Conservation (phyloP, 2,888 invertebrate species). For the Lepeophtheirus nordmannii region DNA sequence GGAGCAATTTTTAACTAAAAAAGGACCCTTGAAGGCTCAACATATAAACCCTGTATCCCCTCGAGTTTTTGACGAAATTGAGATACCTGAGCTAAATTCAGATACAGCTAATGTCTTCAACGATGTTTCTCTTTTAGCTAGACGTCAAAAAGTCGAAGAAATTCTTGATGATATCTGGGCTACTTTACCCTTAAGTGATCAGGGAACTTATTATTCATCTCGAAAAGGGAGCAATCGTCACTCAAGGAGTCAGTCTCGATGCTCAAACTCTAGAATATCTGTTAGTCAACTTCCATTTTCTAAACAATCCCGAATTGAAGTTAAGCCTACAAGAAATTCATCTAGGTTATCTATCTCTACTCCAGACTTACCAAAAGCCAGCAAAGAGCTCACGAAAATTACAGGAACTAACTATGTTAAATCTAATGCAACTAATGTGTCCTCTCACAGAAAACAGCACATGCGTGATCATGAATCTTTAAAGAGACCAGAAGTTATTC, state of each 20-base stretch:
- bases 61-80: background rate
- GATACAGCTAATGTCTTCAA: background rate
- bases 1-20: background rate
- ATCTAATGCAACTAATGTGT: background rate
- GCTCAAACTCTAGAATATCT: background rate
- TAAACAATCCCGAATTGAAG: background rate
- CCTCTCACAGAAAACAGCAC: background rate
- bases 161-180: slow-evolving; percentile 3
- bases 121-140: background rate
- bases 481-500: background rate
- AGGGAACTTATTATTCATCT: background rate
- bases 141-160: background rate
- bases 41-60: background rate
- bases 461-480: background rate
- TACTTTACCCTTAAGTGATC: background rate
- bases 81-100: background rate
- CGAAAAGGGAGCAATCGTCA: background rate
- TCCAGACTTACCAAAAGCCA: background rate
- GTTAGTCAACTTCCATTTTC: background rate
- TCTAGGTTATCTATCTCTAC: background rate
- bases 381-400: background rate
- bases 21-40: background rate
- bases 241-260: background rate
- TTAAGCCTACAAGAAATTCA: background rate
- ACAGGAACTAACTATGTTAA: background rate